Base-by-base conservation (phyloP, 2,797 vertebrate genomes). In the Gila robusta region DNA sequence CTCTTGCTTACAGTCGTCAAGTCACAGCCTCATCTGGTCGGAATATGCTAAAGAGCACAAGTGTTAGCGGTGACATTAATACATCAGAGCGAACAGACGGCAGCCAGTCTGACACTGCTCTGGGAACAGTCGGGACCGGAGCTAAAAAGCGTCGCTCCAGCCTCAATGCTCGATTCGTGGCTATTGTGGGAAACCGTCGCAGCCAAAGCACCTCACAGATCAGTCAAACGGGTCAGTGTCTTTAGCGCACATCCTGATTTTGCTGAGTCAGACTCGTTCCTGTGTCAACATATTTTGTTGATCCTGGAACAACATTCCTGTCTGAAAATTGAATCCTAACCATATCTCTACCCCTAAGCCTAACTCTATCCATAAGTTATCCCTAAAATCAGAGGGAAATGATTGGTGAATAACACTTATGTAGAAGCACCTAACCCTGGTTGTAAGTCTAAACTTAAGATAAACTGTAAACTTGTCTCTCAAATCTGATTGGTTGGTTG, bases 121-220 rank as follows among this genome's bases (percentile, higher is more conserved):
- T 99, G 93, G 98, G 98, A 66, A 97, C 94, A 1, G 95, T 99
- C 82, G 96, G 98, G 59, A 95, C 95, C 41, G 96, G 96, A 88
- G 95, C 97, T 90, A 99, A 99, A 96, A 99, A 98, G 93, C 95
- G 98, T 70, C 97, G 98, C 54, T 97, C 97, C 92, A 99, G 98
- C 92, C 94, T 99, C 89, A 98, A 98, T 72, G 98, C 98, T 81
- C 97, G 97, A 74, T 97, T 99, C 90, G 98, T 98, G 59, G 98
- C 98, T 94, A 98, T 99, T 16, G 98, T 99, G 14, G 96, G 96
- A 69, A 98, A 97, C 91, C 96, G 98, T 0, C 97, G 98, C 88
- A 98, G 98, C 88, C 96, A 98, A 90, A 99, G 98, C 95, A 98
- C 98, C 64, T 99, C 98, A 0, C 98, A 99, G 59, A 98, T 99